Evolutionary conservation across 2,888 invertebrate species (phyloP).

Genomic region (Eristalis pertinax): DNA sequence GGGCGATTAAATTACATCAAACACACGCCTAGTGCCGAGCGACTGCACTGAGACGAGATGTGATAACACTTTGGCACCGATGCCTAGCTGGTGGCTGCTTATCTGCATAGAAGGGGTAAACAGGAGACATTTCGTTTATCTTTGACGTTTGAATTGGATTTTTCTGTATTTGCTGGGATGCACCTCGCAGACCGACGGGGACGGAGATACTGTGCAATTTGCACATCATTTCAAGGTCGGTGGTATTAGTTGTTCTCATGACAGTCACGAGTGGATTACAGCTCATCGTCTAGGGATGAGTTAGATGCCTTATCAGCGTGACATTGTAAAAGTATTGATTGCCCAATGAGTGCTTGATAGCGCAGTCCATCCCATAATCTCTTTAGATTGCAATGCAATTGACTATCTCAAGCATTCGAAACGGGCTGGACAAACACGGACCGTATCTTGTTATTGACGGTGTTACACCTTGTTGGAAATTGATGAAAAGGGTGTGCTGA

Average conservation of each 20-base stretch:
- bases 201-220: too few species aligned
- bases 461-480: neutral
- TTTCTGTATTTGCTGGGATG: neutral
- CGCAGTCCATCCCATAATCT: too few species aligned
- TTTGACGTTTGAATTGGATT: neutral
- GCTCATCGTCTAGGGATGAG: neutral
- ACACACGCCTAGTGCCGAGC: neutral
- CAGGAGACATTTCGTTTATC: neutral
- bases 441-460: neutral
- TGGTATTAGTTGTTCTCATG: too few species aligned
- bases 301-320: neutral
- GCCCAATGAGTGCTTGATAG: neutral
- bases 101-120: neutral
- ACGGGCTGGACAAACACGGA: neutral
- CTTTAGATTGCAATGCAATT: too few species aligned
- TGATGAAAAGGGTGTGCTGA: neutral
- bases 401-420: neutral
- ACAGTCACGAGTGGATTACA: neutral
- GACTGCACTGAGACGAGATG: neutral
- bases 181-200: neutral
- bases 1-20: conserved; percentile 29
- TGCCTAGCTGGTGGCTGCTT: neutral
- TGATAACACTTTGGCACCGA: neutral
- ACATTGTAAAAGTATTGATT: neutral
- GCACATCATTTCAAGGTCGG: too few species aligned